A percentile compares a stretch with the other conserved stretches of the same genome.
phyloP scores from a whole-genome alignment of 2,113 vertebrate genomes.

The Rhinoderma darwinii region DNA sequence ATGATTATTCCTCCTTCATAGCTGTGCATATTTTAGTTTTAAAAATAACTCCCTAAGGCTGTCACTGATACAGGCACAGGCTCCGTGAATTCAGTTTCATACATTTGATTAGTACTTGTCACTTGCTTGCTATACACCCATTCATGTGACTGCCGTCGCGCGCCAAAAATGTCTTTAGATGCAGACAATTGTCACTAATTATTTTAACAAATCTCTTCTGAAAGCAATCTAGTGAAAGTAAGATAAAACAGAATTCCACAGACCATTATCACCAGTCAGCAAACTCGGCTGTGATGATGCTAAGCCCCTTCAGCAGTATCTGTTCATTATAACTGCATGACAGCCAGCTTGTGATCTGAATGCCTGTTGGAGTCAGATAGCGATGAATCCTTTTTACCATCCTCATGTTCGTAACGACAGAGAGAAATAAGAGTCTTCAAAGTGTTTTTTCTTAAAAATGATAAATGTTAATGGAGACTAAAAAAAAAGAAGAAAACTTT shows the following conservation, averaged over 20 bases:
- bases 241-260: constrained; percentile 23
- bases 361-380: constrained; percentile 58
- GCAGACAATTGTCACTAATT: constrained; percentile 51
- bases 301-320: constrained; percentile 56
- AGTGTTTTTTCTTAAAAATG: constrained; percentile 33
- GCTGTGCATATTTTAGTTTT: constrained; percentile 44
- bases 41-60: constrained; percentile 17
- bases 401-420: constrained; percentile 41
- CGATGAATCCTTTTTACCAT: constrained; percentile 50
- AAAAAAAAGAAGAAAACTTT: constrained; percentile 2
- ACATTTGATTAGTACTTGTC: constrained; percentile 31
- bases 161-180: constrained; percentile 9
- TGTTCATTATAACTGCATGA: constrained; percentile 56
- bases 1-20: constrained; percentile 20
- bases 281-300: constrained; percentile 43
- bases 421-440: constrained; percentile 45
- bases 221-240: constrained; percentile 44
- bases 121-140: background rate
- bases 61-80: background rate
- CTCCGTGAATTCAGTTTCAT: constrained; percentile 7
- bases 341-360: constrained; percentile 56
- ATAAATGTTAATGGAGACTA: constrained; percentile 40
- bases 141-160: background rate
- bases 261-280: constrained; percentile 55
- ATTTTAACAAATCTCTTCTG: constrained; percentile 49